Conservation (phyloP, 2,888 invertebrate species). For the Phytoseiulus persimilis region DNA sequence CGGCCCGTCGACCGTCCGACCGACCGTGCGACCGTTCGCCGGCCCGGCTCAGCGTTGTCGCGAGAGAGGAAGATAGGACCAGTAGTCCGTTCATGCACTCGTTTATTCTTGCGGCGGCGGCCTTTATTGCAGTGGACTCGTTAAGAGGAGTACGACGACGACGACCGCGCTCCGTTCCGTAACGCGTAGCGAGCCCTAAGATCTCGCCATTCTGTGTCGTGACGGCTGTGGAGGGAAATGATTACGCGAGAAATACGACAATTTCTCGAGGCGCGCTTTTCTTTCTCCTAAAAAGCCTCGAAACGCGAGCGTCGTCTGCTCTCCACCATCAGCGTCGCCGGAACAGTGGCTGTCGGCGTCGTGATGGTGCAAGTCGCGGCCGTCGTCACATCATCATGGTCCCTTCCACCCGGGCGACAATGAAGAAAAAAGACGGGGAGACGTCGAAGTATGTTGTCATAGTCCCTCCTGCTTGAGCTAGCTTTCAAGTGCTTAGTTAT, state of each 20-base stretch:
- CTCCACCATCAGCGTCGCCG: not conserved
- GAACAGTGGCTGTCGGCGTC: not conserved
- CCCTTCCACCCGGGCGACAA: not conserved
- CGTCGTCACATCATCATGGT: not conserved
- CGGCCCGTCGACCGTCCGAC: not conserved
- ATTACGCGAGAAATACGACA: not conserved
- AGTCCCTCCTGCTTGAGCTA: constrained; percentile 21
- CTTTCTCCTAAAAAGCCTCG: not conserved
- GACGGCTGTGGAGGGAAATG: not conserved
- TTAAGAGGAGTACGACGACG: not conserved
- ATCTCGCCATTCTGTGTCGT: not conserved
- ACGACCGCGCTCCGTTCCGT: not conserved
- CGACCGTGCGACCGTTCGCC: no score
- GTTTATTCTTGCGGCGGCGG: not conserved
- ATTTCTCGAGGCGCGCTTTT: not conserved
- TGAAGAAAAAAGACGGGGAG: not conserved
- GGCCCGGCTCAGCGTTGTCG: not conserved
- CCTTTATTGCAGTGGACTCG: not conserved
- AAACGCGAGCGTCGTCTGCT: not conserved
- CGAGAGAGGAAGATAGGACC: not conserved
- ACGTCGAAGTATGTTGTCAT: constrained; percentile 28
- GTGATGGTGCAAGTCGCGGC: not conserved
- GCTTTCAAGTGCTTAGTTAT: constrained; percentile 36
- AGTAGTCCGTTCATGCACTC: not conserved
- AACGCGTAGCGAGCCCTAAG: not conserved